Percentiles rank a stretch among this genome's conserved stretches.
Conservation (phyloP, 2,797 vertebrate species). For the Pygocentrus nattereri region DNA sequence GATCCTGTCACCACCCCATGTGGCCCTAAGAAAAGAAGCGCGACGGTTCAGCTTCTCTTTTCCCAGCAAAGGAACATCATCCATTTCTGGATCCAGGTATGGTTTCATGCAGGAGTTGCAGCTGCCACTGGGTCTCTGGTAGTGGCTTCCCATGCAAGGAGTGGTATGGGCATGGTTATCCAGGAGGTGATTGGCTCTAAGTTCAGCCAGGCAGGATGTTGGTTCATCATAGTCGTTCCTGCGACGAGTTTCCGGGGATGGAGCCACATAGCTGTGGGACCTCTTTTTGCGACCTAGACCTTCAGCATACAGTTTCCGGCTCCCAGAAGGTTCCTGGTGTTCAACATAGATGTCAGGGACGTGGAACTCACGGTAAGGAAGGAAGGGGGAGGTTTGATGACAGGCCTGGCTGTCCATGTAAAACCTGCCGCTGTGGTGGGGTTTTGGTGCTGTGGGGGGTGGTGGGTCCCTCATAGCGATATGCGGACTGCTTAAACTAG, state of each 20-base stretch:
- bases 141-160: slow-evolving; percentile 75
- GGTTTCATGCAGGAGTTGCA: slow-evolving; percentile 79
- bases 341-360: slow-evolving; percentile 82
- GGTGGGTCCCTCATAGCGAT: slow-evolving; percentile 78
- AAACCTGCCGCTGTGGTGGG: slow-evolving; percentile 70
- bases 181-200: slow-evolving; percentile 79
- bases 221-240: slow-evolving; percentile 75
- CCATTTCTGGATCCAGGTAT: slow-evolving; percentile 79
- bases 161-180: slow-evolving; percentile 74
- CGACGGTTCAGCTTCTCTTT: slow-evolving; percentile 83
- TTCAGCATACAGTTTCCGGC: slow-evolving; percentile 74
- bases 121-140: slow-evolving; percentile 76
- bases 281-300: slow-evolving; percentile 71
- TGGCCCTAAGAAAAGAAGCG: slow-evolving; percentile 81
- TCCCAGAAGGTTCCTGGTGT: slow-evolving; percentile 71
- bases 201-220: slow-evolving; percentile 74
- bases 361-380: slow-evolving; percentile 78
- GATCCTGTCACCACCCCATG: slow-evolving; percentile 79
- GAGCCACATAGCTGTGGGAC: slow-evolving; percentile 74
- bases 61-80: slow-evolving; percentile 79
- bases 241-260: slow-evolving; percentile 67
- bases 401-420: slow-evolving; percentile 77
- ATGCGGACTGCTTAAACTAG: slow-evolving; percentile 82
- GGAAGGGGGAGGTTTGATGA: slow-evolving; percentile 71
- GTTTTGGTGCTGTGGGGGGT: slow-evolving; percentile 47